phyloP scores from a whole-genome alignment of 2,888 invertebrate genomes.

The Epinotia nisella region DNA sequence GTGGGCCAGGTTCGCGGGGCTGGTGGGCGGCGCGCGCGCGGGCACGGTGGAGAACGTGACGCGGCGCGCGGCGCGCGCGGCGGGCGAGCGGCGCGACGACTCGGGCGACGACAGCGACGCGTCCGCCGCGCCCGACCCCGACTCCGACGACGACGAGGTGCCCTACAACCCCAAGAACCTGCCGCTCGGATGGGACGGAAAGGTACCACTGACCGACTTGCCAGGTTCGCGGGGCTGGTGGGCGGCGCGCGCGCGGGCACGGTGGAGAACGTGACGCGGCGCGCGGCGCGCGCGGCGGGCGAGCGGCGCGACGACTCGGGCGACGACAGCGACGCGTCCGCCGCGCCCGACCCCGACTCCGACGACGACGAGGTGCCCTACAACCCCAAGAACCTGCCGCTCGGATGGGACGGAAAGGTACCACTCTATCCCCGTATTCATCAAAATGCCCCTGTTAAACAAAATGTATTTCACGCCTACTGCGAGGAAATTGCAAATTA shows the following conservation, averaged over 20 bases:
- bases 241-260: conserved; percentile 95
- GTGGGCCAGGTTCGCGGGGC: conserved; percentile 91
- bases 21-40: conserved; percentile 92
- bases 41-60: conserved; percentile 99
- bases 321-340: conserved; percentile 91
- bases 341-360: conserved; percentile 94
- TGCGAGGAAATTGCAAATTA: too few relatives aligned
- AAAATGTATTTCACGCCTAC: too few relatives aligned
- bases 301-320: conserved; percentile 96
- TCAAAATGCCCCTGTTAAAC: too few relatives aligned
- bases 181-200: conserved; percentile 99
- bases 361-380: conserved; percentile 98
- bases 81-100: conserved; percentile 96
- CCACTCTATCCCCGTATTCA: too few relatives aligned
- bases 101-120: conserved; percentile 94
- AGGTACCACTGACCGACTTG: conserved; percentile 79
- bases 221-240: conserved; percentile 91
- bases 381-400: conserved; percentile 99
- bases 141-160: conserved; percentile 96
- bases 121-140: conserved; percentile 92
- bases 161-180: conserved; percentile 99
- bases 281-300: conserved; percentile 97
- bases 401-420: conserved; percentile 99
- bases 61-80: conserved; percentile 97
- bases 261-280: conserved; percentile 98